Base-by-base conservation (phyloP, 2,888 invertebrate genomes). In the Elysia crispata region DNA sequence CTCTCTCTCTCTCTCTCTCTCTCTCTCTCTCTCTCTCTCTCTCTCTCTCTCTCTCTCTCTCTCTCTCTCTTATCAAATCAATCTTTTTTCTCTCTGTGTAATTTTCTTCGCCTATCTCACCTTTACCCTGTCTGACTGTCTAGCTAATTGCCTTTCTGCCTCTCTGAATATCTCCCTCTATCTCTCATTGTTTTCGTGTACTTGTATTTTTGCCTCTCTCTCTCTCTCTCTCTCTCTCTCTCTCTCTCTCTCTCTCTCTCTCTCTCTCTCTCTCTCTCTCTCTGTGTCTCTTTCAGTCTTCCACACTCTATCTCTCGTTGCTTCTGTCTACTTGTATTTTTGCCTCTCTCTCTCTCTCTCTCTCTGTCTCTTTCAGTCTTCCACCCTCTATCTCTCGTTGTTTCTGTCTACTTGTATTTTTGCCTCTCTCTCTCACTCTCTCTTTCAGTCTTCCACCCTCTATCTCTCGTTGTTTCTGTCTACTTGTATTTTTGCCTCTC, bases 111-210 rank as follows among this genome's bases (percentile, higher is more conserved):
- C n/a, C n/a, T n/a, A n/a, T n/a, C n/a, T n/a, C n/a, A n/a, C n/a
- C n/a, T n/a, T n/a, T n/a, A n/a, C n/a, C n/a, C n/a, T n/a, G 28
- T 11, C 23, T 15, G 23, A 31, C 54, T 54, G 25, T 28, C 54
- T 30, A 31, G n/a, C 64, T 57, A 8, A 54, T 57, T 73, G 28
- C 30, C 73, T 73, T 20, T 28, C 67, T 28, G 18, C 13, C 70
- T 72, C 49, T 72, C 74, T 74, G 25, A 30, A 50, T 54, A 18
- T 74, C 60, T 74, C 30, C 54, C 60, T 74, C 57, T 74, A 54
- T 74, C 57, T 74, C 73, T 54, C 31, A 49, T 30, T 41, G 28
- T 72, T 25, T 50, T 5, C 50, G 23, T 49, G 41, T 23, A 3
- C 15, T 11, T 72, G 49, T 20, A 15, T 54, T 6, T 28, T 54